Evolutionary conservation across 2,888 invertebrate genomes (phyloP).

Genomic region (Fabriciana adippe): DNA sequence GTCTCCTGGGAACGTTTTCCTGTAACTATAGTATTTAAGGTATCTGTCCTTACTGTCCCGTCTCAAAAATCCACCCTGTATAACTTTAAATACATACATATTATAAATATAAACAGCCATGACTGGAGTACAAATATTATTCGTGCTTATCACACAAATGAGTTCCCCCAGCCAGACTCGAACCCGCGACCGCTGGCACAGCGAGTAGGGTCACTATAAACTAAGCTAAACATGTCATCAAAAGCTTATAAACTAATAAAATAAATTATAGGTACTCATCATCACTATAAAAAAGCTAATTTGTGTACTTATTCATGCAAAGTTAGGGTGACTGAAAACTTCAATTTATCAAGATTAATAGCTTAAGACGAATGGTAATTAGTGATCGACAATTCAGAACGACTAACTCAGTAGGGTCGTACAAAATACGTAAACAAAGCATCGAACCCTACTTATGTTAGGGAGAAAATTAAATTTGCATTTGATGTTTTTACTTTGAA

Average conservation of each 20-base stretch:
- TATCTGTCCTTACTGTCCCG: no score
- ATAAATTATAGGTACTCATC: not conserved
- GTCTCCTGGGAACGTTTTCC: no score
- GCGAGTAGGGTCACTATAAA: no score
- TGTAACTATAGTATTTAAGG: no score
- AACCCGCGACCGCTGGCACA: no score
- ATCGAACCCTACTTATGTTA: conserved; percentile 64
- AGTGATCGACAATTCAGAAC: conserved; percentile 42
- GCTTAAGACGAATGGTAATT: conserved; percentile 68
- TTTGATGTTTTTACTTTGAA: conserved; percentile 78
- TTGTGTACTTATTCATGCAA: conserved; percentile 34
- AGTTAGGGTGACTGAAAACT: conserved; percentile 49
- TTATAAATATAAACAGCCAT: no score
- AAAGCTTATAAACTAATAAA: conserved; percentile 6
- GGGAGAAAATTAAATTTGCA: conserved; percentile 81
- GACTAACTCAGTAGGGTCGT: conserved; percentile 32
- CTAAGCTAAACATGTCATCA: not conserved
- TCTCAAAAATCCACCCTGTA: no score
- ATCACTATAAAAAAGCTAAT: conserved; percentile 13
- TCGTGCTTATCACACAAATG: no score
- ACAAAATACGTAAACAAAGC: conserved; percentile 69
- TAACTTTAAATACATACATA: no score
- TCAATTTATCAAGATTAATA: conserved; percentile 75
- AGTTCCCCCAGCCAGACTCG: no score
- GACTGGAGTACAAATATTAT: no score